Percentiles rank a stretch among this genome's conserved stretches.
Evolutionary conservation across 2,113 vertebrate species (phyloP).

Genomic region (Ursus arctos): DNA sequence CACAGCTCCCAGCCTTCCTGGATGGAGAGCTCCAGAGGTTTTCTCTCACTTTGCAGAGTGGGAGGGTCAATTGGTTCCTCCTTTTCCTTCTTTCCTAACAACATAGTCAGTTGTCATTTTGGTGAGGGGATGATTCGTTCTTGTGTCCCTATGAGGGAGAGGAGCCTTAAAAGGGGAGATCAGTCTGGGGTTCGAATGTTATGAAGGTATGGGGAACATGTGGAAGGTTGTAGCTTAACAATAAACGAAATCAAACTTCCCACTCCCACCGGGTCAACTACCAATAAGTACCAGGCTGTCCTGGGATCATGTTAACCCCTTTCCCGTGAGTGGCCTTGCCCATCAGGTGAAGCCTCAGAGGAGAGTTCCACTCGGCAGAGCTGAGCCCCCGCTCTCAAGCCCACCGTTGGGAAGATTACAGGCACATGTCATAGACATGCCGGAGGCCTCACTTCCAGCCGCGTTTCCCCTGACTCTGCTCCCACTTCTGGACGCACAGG

Average conservation of each 20-base stretch:
- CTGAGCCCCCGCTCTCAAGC: not conserved
- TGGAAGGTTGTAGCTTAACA: not conserved
- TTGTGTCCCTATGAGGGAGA: not conserved
- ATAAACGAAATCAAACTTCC: not conserved
- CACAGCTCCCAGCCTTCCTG: not conserved
- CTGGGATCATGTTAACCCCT: not conserved
- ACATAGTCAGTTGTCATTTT: not conserved
- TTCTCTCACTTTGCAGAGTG: not conserved
- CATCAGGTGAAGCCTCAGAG: not conserved
- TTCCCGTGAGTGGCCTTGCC: not conserved
- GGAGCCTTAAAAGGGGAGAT: not conserved
- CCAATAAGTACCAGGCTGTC: not conserved
- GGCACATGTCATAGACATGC: not conserved
- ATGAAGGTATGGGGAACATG: not conserved
- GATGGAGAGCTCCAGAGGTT: not conserved
- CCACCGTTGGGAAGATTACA: not conserved
- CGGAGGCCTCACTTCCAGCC: not conserved
- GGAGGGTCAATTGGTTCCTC: accelerated
- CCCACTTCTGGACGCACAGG: not conserved
- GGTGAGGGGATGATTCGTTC: not conserved
- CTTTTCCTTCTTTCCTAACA: not conserved
- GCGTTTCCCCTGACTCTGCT: not conserved
- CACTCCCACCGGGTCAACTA: not conserved
- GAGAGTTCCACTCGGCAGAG: not conserved
- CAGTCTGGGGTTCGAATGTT: not conserved